phyloP scores from a whole-genome alignment of 2,113 vertebrate species.

The Gasterosteus nipponicus region DNA sequence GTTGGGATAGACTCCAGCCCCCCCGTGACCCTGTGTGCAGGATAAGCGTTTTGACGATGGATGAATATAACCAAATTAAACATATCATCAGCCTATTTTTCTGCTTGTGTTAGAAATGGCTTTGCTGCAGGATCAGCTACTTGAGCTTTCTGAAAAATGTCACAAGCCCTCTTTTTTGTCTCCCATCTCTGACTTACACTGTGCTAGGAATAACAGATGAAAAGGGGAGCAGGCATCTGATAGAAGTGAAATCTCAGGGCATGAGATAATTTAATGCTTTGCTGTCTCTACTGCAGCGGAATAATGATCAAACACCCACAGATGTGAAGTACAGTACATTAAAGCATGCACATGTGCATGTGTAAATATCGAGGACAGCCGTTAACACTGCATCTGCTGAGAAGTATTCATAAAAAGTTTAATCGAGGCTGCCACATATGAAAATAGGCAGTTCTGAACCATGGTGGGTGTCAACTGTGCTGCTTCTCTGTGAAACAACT shows the following conservation, averaged over 20 bases:
- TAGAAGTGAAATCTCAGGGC: constrained; percentile 39
- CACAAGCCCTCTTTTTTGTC: constrained; percentile 7
- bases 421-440: background rate
- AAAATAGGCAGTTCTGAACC: background rate
- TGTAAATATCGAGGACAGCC: background rate
- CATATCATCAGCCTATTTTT: background rate
- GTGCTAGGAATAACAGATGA: constrained; percentile 52
- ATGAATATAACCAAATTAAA: background rate
- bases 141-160: background rate
- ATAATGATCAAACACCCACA: constrained; percentile 29
- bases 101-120: background rate
- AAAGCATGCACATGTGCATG: constrained; percentile 1
- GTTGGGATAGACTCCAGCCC: no score
- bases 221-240: constrained; percentile 44
- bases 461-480: no score
- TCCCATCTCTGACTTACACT: constrained; percentile 5
- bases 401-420: background rate
- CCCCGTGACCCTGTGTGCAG: no score
- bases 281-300: constrained; percentile 16
- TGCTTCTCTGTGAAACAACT: background rate
- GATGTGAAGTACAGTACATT: constrained; percentile 2
- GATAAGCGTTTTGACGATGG: no score
- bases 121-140: background rate
- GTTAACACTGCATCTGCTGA: constrained; percentile 12
- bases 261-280: constrained; percentile 3